Percentiles rank a stretch among this genome's conserved stretches.
phyloP scores from a whole-genome alignment of 2,113 vertebrate genomes.

The Amazona vittata region DNA sequence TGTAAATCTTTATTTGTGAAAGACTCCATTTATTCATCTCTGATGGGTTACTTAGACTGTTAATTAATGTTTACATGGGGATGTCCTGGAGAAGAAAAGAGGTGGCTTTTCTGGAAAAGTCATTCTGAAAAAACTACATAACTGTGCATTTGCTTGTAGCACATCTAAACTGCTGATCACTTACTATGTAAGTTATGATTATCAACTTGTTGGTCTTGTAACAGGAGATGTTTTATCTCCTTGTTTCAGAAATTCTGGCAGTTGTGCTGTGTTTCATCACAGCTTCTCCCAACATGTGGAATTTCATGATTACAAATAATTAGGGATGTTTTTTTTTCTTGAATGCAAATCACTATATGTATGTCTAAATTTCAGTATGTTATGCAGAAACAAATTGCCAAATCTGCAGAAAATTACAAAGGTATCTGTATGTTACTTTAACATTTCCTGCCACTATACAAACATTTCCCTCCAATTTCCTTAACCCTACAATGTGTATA shows the following conservation, averaged over 20 bases:
- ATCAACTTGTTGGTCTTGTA: not conserved
- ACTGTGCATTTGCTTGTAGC: not conserved
- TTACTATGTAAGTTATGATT: not conserved
- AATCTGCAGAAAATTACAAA: conserved; percentile 23
- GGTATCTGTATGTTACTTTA: not conserved
- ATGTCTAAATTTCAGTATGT: not conserved
- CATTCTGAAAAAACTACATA: not conserved
- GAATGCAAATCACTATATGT: not conserved
- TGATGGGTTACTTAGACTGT: not conserved
- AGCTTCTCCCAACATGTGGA: not conserved
- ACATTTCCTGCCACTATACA: not conserved
- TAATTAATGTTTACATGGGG: not conserved
- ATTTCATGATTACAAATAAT: not conserved
- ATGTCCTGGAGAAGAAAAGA: not conserved
- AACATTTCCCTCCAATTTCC: conserved; percentile 12
- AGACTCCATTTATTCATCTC: not conserved
- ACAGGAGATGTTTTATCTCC: not conserved
- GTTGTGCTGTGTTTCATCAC: not conserved
- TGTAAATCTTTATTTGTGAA: not conserved
- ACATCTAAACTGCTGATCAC: not conserved
- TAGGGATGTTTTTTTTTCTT: not conserved
- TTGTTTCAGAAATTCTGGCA: not conserved
- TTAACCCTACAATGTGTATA: not conserved
- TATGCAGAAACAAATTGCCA: not conserved
- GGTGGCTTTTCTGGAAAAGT: not conserved